These are phyloP conservation scores for Chaetorhynchus papuensis DNA, from an alignment of 2,113 vertebrate genomes.

Conservation along the genomic window DNA sequence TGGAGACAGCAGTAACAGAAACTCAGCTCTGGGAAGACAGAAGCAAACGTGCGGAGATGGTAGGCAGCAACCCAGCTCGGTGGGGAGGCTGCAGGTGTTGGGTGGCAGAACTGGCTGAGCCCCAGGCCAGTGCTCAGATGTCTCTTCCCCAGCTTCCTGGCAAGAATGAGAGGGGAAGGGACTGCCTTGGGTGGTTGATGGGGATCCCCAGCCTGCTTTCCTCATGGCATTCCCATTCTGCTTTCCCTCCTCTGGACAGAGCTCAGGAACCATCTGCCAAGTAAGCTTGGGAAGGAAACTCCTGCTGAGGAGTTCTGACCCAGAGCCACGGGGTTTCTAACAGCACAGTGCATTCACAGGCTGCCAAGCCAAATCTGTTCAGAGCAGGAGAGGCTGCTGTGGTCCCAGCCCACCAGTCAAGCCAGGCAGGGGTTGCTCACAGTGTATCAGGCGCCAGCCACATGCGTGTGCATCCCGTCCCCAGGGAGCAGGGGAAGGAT, in stretches of 20 bases:
- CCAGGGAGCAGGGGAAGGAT: neutral
- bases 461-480: accelerated
- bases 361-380: neutral
- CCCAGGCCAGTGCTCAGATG: neutral
- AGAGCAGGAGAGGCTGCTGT: neutral
- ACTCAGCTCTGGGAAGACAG: neutral
- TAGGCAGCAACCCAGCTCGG: neutral
- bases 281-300: neutral
- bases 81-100: accelerated
- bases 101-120: neutral
- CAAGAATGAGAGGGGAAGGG: neutral
- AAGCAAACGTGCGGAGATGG: neutral
- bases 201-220: neutral
- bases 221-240: neutral
- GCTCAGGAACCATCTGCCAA: neutral
- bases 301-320: neutral
- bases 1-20: neutral
- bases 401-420: accelerated
- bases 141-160: accelerated
- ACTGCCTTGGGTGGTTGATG: accelerated
- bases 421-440: neutral
- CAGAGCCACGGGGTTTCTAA: neutral
- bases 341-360: neutral
- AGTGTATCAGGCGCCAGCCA: accelerated
- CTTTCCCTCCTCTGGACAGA: neutral